Evolutionary conservation across 2,797 vertebrate genomes (phyloP), one percentile per base, ranked within the genome.

Genomic region (Hippocampus kuda): DNA sequence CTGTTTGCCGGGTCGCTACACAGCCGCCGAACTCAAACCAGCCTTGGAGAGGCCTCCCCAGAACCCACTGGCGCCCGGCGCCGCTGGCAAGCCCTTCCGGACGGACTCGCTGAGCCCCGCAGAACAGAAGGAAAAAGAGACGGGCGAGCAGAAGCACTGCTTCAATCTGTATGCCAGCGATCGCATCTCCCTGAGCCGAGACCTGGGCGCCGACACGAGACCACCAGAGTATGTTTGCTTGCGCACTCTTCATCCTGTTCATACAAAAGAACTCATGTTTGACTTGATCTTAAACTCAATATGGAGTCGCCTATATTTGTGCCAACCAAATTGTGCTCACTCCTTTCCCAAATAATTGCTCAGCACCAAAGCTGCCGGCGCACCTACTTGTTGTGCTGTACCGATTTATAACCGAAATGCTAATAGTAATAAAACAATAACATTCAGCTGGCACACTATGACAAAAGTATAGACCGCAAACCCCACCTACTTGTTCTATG

Each of bases 121-220:
- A 62, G 94, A 98, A 72, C 91, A 93, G 86, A 93, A 96, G 82
- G 96, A 98, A 84, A 98, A 95, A 85, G 92, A 95, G 44, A 83
- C 2, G 18, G 97, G 96, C 48, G 94, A 98, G 72, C 87, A 92
- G 76, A 99, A 99, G 75, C 97, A 99, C 84, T 99, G 97, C 85
- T 99, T 99, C 77, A 99, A 99, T 79, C 89, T 93, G 75, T 99
- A 92, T 70, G 97, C 94, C 76, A 99, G 97, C 70, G 97, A 99
- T 81, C 94, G 94, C 73, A 95, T 99, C 88, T 99, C 97, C 54
- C 83, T 99, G 78, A 97, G 96, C 79, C 90, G 97, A 73, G 94
- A 98, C 82, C 92, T 99, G 79, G 97, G 97, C 66, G 92, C 95
- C 46, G 97, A 99, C 79, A 98, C 97, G 27, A 93, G 97, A 88